Evolutionary conservation across 2,113 vertebrate species (phyloP), one percentile per base, ranked within the genome.

Genomic region (Elanoides forficatus): DNA sequence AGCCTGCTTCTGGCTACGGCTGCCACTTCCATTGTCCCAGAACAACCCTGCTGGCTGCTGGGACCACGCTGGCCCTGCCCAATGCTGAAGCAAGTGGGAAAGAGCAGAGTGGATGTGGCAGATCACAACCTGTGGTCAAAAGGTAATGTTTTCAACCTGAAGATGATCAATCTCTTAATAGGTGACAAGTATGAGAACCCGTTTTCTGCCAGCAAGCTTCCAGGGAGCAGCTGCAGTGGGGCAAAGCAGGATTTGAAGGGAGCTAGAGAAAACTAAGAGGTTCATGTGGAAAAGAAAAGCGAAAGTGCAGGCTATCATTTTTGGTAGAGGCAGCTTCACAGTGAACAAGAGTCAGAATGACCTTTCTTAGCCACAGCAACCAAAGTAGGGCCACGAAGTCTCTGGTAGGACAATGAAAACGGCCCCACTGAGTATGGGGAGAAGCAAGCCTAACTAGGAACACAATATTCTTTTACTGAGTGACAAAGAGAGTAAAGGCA

Each of bases 11-110:
- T 94, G 89, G 81, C 86, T 59, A 1, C 63, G 1, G 83, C 70
- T 81, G 38, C 86, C 5, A 4, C 81, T 70, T 27, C 72, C 60
- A 30, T 5, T 85, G 94, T 87, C 94, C 95, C 91, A 93, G 56
- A 79, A 87, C 52, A 93, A 72, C 91, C 83, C 73, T 58, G 30
- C 59, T 43, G 76, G 59, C 80, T 93, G 23, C 50, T 74, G 86
- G 30, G 2, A 20, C 15, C 58, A 1, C 4, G 1, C 15, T 3
- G 10, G 72, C 50, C 67, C 52, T 81, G 59, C 38, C 52, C 29
- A 17, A 0, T 0, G 25, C 38, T 55, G 63, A 30, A 81, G 15
- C 18, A 40, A 84, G 50, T 0, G 5, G 78, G 47, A 43, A 59
- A 52, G 55, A 67, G 52, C 47, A 40, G 65, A 74, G n/a, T 4